Evolutionary conservation across 2,888 invertebrate species (phyloP), one percentile per base, ranked within the genome.

Genomic region (Bursaphelenchus okinawaensis): DNA sequence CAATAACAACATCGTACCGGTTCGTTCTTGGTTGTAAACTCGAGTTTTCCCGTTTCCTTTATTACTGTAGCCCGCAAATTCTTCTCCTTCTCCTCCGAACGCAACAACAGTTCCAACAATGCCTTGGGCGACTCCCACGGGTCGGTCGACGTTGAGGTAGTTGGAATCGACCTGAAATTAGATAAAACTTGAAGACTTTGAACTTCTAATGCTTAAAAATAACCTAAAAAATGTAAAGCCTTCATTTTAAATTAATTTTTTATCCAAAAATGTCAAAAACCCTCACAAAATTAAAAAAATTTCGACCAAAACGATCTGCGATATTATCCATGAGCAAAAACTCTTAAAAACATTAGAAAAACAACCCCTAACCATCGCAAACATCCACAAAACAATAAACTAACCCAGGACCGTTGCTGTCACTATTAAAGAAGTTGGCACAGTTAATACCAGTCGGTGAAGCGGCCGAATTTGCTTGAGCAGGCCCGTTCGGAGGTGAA

Each of bases 21-120:
- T 57, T 70, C 68, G 7, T 69, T 64, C 23, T 65, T 70, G 16
- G 73, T 74, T 6, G 75, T 70, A 56, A 77, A 80, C 52, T 81
- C 78, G 40, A 81, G 71, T 55, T 75, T 75, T 58, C 78, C 75
- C 19, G 79, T 80, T 60, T 81, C 77, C 28, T 73, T 72, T 66
- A 80, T 79, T n/a, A 80, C 81, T 8, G 78, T 73, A 7, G 78
- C 80, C 4, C 79, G 65, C 19, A 81, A 70, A 19, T 69, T 74
- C 58, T 76, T 76, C 29, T 78, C 78, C 26, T 77, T 76, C 22
- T 67, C 65, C 65, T 80, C 80, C 4, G 78, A 75, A 23, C 68
- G 65, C 9, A 81, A 58, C 8, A 80, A 67, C 19, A 69, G 68
- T 4, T 76, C 73, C 28, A 80, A 60, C 1, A 81, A 62, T 7